Evolutionary conservation across 2,888 invertebrate genomes (phyloP).

Genomic region (Apotomis betuletana): DNA sequence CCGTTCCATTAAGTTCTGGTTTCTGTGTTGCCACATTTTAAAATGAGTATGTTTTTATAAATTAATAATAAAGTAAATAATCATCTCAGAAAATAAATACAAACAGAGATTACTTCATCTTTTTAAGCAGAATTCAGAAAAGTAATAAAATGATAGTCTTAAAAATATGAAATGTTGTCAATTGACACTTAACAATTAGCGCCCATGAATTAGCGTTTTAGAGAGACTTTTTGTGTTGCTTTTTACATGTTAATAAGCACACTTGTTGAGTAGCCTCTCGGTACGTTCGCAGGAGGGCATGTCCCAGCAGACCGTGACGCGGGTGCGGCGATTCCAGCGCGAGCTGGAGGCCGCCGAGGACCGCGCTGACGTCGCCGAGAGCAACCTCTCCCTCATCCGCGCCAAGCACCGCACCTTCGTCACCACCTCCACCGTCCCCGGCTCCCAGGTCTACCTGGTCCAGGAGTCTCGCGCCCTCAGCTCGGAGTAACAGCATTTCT

Average conservation of each 20-base stretch:
- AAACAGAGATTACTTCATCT: too few relatives aligned
- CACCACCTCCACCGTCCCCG: conserved; percentile 96
- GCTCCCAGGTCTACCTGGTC: conserved; percentile 95
- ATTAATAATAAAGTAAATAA: too few relatives aligned
- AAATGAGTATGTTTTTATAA: too few relatives aligned
- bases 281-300: conserved; percentile 89
- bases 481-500: conserved; percentile 68
- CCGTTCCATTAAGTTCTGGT: too few relatives aligned
- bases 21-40: too few relatives aligned
- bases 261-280: background rate
- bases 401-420: conserved; percentile 99
- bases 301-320: conserved; percentile 95
- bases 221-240: too few relatives aligned
- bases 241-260: background rate
- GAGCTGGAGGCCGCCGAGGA: conserved; percentile 99
- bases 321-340: conserved; percentile 99
- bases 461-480: conserved; percentile 90
- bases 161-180: too few relatives aligned
- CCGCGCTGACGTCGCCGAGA: conserved; percentile 97
- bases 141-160: too few relatives aligned
- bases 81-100: too few relatives aligned
- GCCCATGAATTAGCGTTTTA: too few relatives aligned
- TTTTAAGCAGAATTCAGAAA: too few relatives aligned
- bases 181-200: too few relatives aligned
- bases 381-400: conserved; percentile 96